These are phyloP conservation scores for Leucoptera coffeella DNA, from an alignment of 2,888 invertebrate species.

Conservation along the genomic window DNA sequence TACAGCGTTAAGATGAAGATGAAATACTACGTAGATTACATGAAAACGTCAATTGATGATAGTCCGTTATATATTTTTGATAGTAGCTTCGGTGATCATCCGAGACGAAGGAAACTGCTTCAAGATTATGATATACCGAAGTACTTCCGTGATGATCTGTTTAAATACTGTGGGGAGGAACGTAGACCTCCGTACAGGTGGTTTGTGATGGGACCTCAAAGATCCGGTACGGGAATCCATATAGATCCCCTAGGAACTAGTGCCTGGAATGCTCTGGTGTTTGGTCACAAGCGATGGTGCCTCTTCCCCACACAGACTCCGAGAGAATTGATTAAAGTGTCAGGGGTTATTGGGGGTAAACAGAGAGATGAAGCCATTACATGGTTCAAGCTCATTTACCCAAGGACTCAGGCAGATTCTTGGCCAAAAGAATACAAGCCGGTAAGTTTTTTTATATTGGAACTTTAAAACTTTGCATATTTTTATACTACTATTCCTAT, in stretches of 20 bases:
- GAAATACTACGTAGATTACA: slow-evolving; percentile 93
- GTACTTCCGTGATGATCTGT: slow-evolving; percentile 95
- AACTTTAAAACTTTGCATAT: no score
- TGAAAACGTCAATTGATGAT: slow-evolving; percentile 88
- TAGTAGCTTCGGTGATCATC: slow-evolving; percentile 97
- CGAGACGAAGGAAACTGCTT: slow-evolving; percentile 82
- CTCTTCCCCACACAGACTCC: slow-evolving; percentile 96
- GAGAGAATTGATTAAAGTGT: slow-evolving; percentile 89
- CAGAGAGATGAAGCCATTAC: slow-evolving; percentile 97
- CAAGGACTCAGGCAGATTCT: slow-evolving; percentile 75
- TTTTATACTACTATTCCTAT: no score
- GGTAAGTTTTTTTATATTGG: no score
- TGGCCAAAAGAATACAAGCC: slow-evolving; percentile 93
- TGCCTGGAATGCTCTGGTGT: slow-evolving; percentile 96
- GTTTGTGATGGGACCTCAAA: slow-evolving; percentile 98
- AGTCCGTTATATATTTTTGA: slow-evolving; percentile 99
- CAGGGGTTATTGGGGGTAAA: slow-evolving; percentile 88
- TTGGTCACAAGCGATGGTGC: slow-evolving; percentile 97
- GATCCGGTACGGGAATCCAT: slow-evolving; percentile 98
- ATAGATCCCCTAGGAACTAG: slow-evolving; percentile 98
- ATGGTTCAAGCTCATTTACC: slow-evolving; percentile 95
- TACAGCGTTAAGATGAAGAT: slow-evolving; percentile 99
- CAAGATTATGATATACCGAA: slow-evolving; percentile 90
- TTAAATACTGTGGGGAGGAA: slow-evolving; percentile 91
- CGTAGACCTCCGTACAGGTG: slow-evolving; percentile 95